Evolutionary conservation across 2,888 invertebrate species (phyloP).

Genomic region (Unio delphinus): DNA sequence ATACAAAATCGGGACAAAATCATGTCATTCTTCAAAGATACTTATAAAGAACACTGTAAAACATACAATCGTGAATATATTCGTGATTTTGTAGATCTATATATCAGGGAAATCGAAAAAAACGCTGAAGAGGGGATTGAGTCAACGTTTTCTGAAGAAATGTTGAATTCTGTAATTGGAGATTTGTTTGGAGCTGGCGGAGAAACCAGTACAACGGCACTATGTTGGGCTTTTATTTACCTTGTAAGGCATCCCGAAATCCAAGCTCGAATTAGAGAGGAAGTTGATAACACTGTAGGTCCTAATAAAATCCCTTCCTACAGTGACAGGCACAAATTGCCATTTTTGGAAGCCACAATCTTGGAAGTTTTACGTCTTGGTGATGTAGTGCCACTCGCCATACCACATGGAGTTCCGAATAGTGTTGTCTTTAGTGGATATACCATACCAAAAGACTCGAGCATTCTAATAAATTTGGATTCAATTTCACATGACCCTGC

Average conservation of each 20-base stretch:
- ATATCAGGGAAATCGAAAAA: slow-evolving; percentile 21
- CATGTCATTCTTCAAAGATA: slow-evolving; percentile 10
- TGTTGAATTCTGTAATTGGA: slow-evolving; percentile 22
- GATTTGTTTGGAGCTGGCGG: slow-evolving; percentile 54
- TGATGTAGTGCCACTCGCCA: slow-evolving; percentile 45
- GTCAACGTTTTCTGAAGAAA: slow-evolving; percentile 18
- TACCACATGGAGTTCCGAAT: slow-evolving; percentile 25
- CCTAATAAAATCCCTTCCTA: slow-evolving; percentile 21
- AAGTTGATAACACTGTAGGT: slow-evolving; percentile 64
- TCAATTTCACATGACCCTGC: slow-evolving; percentile 40
- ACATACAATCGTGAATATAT: slow-evolving; percentile 25
- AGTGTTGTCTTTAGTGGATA: slow-evolving; percentile 52
- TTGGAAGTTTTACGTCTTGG: slow-evolving; percentile 49
- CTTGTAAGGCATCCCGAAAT: slow-evolving; percentile 83
- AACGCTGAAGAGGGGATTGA: neutral
- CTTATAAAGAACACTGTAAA: slow-evolving; percentile 17
- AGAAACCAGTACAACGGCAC: slow-evolving; percentile 87
- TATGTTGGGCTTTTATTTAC: slow-evolving; percentile 86
- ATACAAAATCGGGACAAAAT: slow-evolving; percentile 10
- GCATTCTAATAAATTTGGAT: slow-evolving; percentile 42
- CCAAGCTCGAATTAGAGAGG: slow-evolving; percentile 29
- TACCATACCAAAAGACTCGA: slow-evolving; percentile 49
- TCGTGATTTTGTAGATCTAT: slow-evolving; percentile 42
- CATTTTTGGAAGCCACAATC: slow-evolving; percentile 54
- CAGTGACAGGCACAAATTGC: slow-evolving; percentile 32